phyloP scores from a whole-genome alignment of 1,140 invertebrate species.

The Bombyx mandarina region DNA sequence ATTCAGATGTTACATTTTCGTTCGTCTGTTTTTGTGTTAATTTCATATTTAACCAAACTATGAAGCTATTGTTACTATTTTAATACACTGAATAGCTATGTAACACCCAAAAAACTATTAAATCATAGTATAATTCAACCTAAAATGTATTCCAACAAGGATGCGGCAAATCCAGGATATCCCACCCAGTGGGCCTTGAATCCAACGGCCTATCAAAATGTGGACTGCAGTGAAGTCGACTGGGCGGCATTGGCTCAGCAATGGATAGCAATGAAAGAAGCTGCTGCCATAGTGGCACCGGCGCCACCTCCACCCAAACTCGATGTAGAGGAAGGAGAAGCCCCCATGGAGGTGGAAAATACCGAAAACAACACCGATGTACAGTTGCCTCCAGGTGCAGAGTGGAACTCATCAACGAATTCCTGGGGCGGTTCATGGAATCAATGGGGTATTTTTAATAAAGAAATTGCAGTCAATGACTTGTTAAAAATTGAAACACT shows the following conservation, averaged over 20 bases:
- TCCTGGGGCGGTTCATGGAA: slow-evolving; percentile 74
- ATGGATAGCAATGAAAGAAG: slow-evolving; percentile 97
- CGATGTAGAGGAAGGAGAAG: slow-evolving; percentile 80
- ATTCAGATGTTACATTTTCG: too few relatives aligned
- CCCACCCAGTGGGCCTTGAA: slow-evolving; percentile 82
- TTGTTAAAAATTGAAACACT: background rate
- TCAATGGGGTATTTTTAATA: slow-evolving; percentile 69
- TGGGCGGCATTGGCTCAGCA: slow-evolving; percentile 96
- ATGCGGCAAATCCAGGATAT: slow-evolving; percentile 73
- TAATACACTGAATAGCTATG: too few relatives aligned
- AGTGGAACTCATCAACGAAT: slow-evolving; percentile 56
- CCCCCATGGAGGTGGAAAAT: slow-evolving; percentile 86
- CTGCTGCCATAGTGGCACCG: slow-evolving; percentile 55
- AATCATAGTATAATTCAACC: background rate
- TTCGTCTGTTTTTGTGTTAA: too few relatives aligned
- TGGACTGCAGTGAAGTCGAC: slow-evolving; percentile 82
- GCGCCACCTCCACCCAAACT: slow-evolving; percentile 68
- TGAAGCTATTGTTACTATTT: too few relatives aligned
- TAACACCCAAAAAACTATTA: too few relatives aligned
- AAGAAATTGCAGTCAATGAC: background rate
- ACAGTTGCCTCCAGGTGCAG: slow-evolving; percentile 26
- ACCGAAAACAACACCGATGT: slow-evolving; percentile 58
- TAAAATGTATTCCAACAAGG: slow-evolving; percentile 63
- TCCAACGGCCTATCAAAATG: slow-evolving; percentile 77
- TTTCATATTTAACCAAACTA: too few relatives aligned